A percentile compares a stretch with the other conserved stretches of the same genome.
Evolutionary conservation across 2,888 invertebrate genomes (phyloP).

Genomic region (Myathropa florea): DNA sequence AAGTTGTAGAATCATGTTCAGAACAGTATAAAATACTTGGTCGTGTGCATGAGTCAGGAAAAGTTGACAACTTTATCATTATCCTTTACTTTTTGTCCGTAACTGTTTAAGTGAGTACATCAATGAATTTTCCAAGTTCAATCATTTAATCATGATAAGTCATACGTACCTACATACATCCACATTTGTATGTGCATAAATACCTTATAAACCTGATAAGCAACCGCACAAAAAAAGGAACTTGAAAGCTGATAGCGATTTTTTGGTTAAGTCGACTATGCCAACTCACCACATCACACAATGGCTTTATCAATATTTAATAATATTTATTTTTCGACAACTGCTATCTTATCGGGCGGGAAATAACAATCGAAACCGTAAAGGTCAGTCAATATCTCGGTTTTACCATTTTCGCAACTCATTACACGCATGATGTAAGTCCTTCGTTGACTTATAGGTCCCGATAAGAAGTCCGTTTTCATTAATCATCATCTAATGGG

Average conservation of each 20-base stretch:
- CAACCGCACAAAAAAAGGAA: slow-evolving; percentile 14
- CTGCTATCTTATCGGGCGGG: slow-evolving; percentile 57
- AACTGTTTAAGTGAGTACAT: not conserved
- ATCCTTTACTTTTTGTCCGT: not conserved
- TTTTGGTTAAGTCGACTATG: slow-evolving; percentile 8
- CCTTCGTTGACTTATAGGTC: not conserved
- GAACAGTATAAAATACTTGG: not conserved
- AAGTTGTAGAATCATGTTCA: not conserved
- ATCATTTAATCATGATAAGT: no score
- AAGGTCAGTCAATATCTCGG: slow-evolving; percentile 60
- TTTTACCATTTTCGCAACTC: slow-evolving; percentile 62
- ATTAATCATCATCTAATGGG: slow-evolving; percentile 29
- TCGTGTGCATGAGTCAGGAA: not conserved
- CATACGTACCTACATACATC: not conserved
- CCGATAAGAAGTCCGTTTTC: not conserved
- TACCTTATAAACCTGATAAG: slow-evolving; percentile 55
- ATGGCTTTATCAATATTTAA: slow-evolving; percentile 56
- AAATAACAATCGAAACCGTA: slow-evolving; percentile 51
- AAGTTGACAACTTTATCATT: not conserved
- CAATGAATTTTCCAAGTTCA: not conserved
- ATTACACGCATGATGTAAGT: slow-evolving; percentile 51
- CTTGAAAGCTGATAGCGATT: slow-evolving; percentile 35
- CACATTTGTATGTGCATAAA: not conserved
- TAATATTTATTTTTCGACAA: slow-evolving; percentile 56
- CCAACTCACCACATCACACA: slow-evolving; percentile 5